Evolutionary conservation across 2,888 invertebrate genomes (phyloP).

Genomic region (Hesperia comma): DNA sequence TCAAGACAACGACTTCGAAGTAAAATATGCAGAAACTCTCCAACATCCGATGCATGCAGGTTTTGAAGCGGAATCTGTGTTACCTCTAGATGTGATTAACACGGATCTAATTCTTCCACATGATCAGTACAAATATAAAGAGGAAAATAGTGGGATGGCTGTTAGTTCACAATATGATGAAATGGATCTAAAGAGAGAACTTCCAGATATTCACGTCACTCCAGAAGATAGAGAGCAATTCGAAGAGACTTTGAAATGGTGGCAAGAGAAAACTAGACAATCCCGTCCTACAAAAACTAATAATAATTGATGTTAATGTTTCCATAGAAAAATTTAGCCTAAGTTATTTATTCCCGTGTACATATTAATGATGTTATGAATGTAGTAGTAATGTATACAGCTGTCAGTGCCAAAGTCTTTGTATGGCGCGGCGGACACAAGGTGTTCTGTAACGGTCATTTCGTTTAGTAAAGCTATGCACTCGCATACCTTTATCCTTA

Average conservation of each 20-base stretch:
- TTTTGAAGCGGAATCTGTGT: slow-evolving; percentile 55
- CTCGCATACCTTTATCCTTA: slow-evolving; percentile 43
- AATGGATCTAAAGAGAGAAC: slow-evolving; percentile 74
- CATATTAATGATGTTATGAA: slow-evolving; percentile 45
- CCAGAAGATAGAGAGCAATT: slow-evolving; percentile 78
- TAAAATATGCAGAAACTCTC: slow-evolving; percentile 76
- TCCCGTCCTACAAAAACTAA: slow-evolving; percentile 57
- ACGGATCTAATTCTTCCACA: slow-evolving; percentile 64
- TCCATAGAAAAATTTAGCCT: slow-evolving; percentile 40
- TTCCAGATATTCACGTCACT: slow-evolving; percentile 77
- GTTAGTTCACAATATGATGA: slow-evolving; percentile 76
- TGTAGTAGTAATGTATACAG: slow-evolving; percentile 66
- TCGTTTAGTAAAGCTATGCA: slow-evolving; percentile 52
- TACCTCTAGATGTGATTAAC: slow-evolving; percentile 63
- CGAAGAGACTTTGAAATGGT: slow-evolving; percentile 80
- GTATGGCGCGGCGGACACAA: slow-evolving; percentile 69
- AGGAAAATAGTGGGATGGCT: slow-evolving; percentile 67
- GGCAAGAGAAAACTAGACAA: slow-evolving; percentile 78
- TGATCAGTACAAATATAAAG: slow-evolving; percentile 66
- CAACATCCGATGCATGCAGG: slow-evolving; percentile 62
- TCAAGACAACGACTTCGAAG: slow-evolving; percentile 70
- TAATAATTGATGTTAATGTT: slow-evolving; percentile 34
- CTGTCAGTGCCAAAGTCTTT: slow-evolving; percentile 78
- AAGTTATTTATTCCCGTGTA: slow-evolving; percentile 59
- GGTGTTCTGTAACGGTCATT: slow-evolving; percentile 77